These are phyloP conservation scores for Manis javanica DNA, from an alignment of 2,797 vertebrate species.

Conservation along the genomic window DNA sequence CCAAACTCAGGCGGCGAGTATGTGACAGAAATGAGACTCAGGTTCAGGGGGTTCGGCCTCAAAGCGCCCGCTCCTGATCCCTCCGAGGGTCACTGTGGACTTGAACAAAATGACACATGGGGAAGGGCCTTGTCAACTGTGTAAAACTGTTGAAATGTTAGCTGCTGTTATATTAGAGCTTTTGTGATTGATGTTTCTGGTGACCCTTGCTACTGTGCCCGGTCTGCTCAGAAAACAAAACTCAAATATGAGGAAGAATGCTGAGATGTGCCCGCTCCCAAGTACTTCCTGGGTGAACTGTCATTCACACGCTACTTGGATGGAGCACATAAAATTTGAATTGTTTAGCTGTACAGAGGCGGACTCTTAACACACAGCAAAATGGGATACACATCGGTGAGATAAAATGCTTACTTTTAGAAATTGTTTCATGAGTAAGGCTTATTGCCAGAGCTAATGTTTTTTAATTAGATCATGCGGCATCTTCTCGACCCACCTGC, in stretches of 20 bases:
- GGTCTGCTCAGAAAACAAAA: slow-evolving; percentile 6
- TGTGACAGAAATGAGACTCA: not conserved
- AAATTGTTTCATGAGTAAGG: not conserved
- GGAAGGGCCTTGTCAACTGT: not conserved
- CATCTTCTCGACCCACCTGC: not conserved
- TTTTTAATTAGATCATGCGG: not conserved
- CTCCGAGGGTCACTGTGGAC: not conserved
- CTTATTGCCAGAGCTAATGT: not conserved
- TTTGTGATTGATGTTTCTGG: not conserved
- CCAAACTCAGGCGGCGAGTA: not conserved
- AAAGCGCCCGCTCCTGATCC: fast-evolving
- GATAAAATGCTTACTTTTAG: not conserved
- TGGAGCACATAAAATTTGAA: not conserved
- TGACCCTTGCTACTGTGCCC: not conserved
- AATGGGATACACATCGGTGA: not conserved
- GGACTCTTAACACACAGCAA: not conserved
- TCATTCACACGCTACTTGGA: not conserved
- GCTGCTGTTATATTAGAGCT: not conserved
- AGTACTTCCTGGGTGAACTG: not conserved
- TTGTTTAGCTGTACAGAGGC: not conserved
- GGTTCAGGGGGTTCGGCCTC: not conserved
- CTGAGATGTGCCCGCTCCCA: not conserved
- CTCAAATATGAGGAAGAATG: not conserved
- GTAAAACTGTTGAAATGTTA: not conserved
- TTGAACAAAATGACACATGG: not conserved